Conservation (phyloP, 2,113 vertebrate genomes). For the Podocnemis expansa region DNA sequence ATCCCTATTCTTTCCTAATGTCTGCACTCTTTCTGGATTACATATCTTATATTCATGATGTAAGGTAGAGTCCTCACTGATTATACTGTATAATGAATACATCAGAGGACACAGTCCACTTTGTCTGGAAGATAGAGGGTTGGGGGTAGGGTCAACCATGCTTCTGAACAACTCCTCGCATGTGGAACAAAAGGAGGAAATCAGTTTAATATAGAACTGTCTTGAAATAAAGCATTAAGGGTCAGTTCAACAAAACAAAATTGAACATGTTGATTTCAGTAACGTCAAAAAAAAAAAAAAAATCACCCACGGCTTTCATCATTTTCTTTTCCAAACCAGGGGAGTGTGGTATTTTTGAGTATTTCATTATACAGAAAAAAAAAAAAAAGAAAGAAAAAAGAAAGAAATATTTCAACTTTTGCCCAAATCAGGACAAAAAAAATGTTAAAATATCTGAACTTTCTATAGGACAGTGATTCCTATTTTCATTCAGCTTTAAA, state of each 20-base stretch:
- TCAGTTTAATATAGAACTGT: background rate
- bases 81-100: too few species aligned
- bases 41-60: too few species aligned
- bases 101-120: too few species aligned
- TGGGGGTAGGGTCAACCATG: too few species aligned
- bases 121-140: background rate
- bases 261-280: background rate
- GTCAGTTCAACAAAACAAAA: background rate
- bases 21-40: too few species aligned
- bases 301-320: too few species aligned
- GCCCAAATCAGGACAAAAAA: background rate
- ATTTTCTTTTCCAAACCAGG: background rate
- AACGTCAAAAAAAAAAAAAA: background rate
- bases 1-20: too few species aligned
- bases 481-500: background rate
- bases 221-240: background rate
- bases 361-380: too few species aligned
- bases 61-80: too few species aligned
- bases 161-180: background rate
- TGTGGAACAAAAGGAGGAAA: background rate
- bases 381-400: too few species aligned
- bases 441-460: background rate
- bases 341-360: background rate
- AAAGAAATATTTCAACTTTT: background rate
- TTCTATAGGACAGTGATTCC: accelerated